Base-by-base conservation (phyloP, 2,113 vertebrate species). In the Anarhynchus alexandrinus region DNA sequence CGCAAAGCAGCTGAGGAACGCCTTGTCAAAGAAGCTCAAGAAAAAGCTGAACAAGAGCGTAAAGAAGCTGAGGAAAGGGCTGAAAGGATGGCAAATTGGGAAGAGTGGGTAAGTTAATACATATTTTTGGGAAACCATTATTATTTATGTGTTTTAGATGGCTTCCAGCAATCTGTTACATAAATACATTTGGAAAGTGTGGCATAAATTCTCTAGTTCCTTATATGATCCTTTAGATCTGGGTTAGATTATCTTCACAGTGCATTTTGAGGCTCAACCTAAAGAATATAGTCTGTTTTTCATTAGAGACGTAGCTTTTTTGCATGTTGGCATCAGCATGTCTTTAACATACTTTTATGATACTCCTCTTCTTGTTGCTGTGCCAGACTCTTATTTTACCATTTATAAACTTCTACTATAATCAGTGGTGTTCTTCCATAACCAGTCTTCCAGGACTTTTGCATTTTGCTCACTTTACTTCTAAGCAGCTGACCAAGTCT, bases 61-160 rank as follows among this genome's bases (percentile, higher is more conserved):
- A 96, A 17, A 76, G 98, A 99, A 90, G 94, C 96, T 4, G 65
- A 98, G 62, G 99, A 99, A 96, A 97, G 85, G 4, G 97, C 96
- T 1, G 97, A 98, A 92, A 99, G 97, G 90, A 90, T 97, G 11
- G 98, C 97, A 16, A 92, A 93, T 59, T 99, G 98, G 99, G 98
- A 99, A 93, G 98, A 99, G 65, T 99, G 99, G 99, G 99, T 99
- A 97, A 91, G 98, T 73, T 57, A 80, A 88, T 51, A 66, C 0
- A 14, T 77, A 20, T n/a, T 23, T 78, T 61, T 8, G 1, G 5
- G 5, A 66, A 96, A 77, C 7, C 1, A 9, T 90, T 62, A 54
- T 52, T 74, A 59, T 93, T 76, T 77, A 38, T 30, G 20, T 66
- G 27, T 16, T 91, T 85, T 62, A 94, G 20, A 61, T 67, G 29